Evolutionary conservation across 2,113 vertebrate species (phyloP), one percentile per base, ranked within the genome.

Genomic region (Anoplopoma fimbria): DNA sequence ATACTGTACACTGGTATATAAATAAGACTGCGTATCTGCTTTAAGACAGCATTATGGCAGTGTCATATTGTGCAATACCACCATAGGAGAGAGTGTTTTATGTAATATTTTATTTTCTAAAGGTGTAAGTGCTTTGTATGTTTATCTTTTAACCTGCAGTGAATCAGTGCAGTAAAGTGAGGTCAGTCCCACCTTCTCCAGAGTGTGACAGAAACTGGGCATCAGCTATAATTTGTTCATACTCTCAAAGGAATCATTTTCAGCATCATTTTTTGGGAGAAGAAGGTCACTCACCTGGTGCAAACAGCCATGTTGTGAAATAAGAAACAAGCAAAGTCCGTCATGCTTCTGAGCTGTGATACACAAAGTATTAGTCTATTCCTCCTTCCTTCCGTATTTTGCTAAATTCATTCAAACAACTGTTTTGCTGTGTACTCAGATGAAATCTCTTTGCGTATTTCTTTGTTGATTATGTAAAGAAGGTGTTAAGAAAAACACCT

Each of bases 211-310:
- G 25, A 79, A 79, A 51, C 2, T n/a, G 53, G 25, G 55, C 25
- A 86, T 81, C 40, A 57, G 82, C 27, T 36, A 63, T 45, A 57
- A 38, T 63, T 76, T 65, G 51, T 69, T 69, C 34, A 49, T 57
- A 58, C 9, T 63, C 49, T 72, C 34, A 9, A 57, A 58, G 58
- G 47, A 74, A 75, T 57, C 51, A 69, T 58, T 67, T 38, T 71
- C 53, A 77, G 25, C 49, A 73, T 71, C 1, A 75, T 82, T 42
- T 74, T 76, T 88, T 73, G 4, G 23, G 53, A 67, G 21, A 38
- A 69, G 55, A 77, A 64, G 62, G 63, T 78, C 79, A 87, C 55
- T 75, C 81, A 81, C 83, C 85, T 87, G 71, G 64, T 77, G 75
- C 53, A 81, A 49, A 78, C 34, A 55, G 65, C 76, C 17, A 33